A percentile compares a stretch with the other conserved stretches of the same genome.
Conservation (phyloP, 2,113 vertebrate species). For the Festucalex cinctus region DNA sequence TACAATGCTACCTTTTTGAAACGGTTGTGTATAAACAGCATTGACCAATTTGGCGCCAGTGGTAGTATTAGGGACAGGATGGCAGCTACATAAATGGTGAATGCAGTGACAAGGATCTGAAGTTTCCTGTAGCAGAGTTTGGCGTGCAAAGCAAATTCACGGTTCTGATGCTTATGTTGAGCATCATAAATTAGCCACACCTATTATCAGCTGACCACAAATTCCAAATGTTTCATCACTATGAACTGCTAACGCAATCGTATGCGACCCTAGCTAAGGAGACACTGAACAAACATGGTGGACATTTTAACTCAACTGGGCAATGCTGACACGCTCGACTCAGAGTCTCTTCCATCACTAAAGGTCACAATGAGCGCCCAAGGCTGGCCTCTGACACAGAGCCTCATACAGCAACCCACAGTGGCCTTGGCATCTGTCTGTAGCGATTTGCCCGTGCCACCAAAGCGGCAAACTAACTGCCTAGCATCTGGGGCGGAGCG, state of each 20-base stretch:
- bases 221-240: not conserved
- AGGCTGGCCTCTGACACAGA: constrained; percentile 66
- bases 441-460: constrained; percentile 62
- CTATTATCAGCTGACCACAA: not conserved
- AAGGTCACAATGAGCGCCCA: constrained; percentile 68
- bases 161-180: not conserved
- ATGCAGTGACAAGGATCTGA: not conserved
- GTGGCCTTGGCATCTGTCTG: constrained; percentile 75
- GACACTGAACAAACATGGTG: constrained; percentile 14
- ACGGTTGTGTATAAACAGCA: not conserved
- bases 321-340: constrained; percentile 40
- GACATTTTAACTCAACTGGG: constrained; percentile 44
- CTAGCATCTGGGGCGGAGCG: constrained; percentile 65
- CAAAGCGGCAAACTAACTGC: constrained; percentile 63
- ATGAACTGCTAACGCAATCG: not conserved
- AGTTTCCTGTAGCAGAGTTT: not conserved
- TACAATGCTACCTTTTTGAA: not conserved
- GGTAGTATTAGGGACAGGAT: not conserved
- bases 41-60: not conserved
- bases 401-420: constrained; percentile 66
- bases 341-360: constrained; percentile 59
- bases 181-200: not conserved
- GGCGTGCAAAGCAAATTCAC: not conserved
- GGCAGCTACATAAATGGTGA: not conserved
- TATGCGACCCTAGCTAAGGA: constrained; percentile 35